Percentiles rank a stretch among this genome's conserved stretches.
Evolutionary conservation across 2,888 invertebrate genomes (phyloP).

Genomic region (Andrena chrysosceles): DNA sequence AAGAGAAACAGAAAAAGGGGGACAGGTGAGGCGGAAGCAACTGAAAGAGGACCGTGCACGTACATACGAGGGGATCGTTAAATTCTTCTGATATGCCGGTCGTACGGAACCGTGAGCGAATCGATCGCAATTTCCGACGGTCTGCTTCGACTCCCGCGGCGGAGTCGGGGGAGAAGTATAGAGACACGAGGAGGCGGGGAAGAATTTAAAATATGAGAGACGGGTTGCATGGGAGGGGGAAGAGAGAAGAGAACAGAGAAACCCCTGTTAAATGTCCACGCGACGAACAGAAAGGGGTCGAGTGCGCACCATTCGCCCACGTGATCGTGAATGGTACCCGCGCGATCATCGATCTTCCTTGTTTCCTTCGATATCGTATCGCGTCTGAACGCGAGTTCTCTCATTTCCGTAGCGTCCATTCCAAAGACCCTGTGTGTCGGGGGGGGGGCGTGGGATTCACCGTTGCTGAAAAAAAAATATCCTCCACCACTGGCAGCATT

Average conservation of each 20-base stretch:
- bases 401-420: slow-evolving; percentile 34
- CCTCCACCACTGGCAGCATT: slow-evolving; percentile 53
- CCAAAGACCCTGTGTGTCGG: slow-evolving; percentile 27
- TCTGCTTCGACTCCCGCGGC: neutral
- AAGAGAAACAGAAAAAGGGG: neutral
- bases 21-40: slow-evolving; percentile 5
- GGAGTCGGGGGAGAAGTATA: neutral
- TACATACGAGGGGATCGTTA: slow-evolving; percentile 36
- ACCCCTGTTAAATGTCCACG: neutral
- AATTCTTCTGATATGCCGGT: slow-evolving; percentile 10
- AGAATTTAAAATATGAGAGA: neutral
- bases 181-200: neutral
- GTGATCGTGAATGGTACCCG: slow-evolving; percentile 11
- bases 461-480: slow-evolving; percentile 59
- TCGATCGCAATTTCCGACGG: neutral
- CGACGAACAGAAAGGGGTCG: neutral
- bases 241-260: slow-evolving; percentile 2
- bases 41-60: slow-evolving; percentile 42
- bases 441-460: slow-evolving; percentile 27
- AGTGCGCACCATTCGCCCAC: slow-evolving; percentile 6
- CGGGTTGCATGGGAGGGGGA: neutral
- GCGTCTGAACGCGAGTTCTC: slow-evolving; percentile 26
- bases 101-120: neutral
- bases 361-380: slow-evolving; percentile 45
- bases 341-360: slow-evolving; percentile 41